Evolutionary conservation across 2,113 vertebrate species (phyloP).

Genomic region (Neolamprologus devosi): DNA sequence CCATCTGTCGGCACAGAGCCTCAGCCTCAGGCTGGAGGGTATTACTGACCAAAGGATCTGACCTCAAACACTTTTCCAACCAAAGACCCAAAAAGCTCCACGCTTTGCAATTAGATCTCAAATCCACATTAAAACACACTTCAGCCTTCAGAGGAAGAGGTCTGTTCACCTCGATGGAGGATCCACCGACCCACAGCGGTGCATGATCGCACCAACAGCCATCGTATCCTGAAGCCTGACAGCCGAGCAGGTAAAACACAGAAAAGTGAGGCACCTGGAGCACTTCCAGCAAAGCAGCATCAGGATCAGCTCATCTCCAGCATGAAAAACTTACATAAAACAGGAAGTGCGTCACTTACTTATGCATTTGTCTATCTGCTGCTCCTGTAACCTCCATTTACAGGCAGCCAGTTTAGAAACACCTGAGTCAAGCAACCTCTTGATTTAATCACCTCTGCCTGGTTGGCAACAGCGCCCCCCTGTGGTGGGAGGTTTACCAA

Average conservation of each 20-base stretch:
- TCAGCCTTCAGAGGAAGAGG: not conserved
- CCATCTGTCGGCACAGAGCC: not conserved
- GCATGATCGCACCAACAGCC: fast-evolving
- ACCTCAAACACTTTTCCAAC: not conserved
- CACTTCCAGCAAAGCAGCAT: not conserved
- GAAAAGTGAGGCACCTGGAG: not conserved
- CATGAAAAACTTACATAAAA: not conserved
- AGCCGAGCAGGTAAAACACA: fast-evolving
- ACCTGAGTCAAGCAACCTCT: not conserved
- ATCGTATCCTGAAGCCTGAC: not conserved
- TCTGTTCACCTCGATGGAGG: too few relatives aligned
- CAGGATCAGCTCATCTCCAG: not conserved
- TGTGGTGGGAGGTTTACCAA: not conserved
- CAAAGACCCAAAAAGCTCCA: not conserved
- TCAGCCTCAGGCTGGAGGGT: not conserved
- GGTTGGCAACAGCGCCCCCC: not conserved
- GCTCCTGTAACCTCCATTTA: not conserved
- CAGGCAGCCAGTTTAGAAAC: not conserved
- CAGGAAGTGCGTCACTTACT: not conserved
- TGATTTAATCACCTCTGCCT: not conserved
- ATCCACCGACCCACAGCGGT: too few relatives aligned
- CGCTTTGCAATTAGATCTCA: not conserved
- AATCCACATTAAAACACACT: not conserved
- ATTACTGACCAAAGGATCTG: not conserved
- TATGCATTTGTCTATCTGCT: fast-evolving